Percentiles rank a stretch among this genome's conserved stretches.
These are phyloP conservation scores for Cylas formicarius DNA, from an alignment of 1,140 invertebrate species.

Conservation along the genomic window DNA sequence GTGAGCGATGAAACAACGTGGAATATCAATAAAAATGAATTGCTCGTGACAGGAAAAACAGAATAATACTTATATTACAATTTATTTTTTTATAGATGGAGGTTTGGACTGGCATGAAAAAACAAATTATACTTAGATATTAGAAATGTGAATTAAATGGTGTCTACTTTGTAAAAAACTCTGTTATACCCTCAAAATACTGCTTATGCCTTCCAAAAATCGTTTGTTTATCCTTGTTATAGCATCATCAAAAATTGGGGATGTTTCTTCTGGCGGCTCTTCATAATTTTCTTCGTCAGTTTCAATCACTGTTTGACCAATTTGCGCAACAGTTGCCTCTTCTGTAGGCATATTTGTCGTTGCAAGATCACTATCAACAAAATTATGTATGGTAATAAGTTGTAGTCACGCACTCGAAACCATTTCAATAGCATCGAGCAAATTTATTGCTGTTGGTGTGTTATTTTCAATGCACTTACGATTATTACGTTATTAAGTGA, in stretches of 20 bases:
- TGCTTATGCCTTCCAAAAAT: not conserved
- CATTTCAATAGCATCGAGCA: conserved; percentile 2
- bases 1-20: too few species aligned
- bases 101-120: too few species aligned
- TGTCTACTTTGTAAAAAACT: too few species aligned
- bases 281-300: not conserved
- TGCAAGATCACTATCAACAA: not conserved
- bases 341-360: not conserved
- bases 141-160: too few species aligned
- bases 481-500: too few species aligned
- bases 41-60: too few species aligned
- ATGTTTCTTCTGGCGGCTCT: not conserved
- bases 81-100: too few species aligned
- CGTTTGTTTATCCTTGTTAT: conserved; percentile 2
- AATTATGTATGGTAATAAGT: not conserved
- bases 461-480: conserved; percentile 1
- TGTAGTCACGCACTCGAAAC: not conserved
- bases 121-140: too few species aligned
- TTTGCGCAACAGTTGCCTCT: not conserved
- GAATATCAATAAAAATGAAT: too few species aligned
- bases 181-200: too few species aligned
- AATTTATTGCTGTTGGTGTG: conserved; percentile 3
- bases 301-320: not conserved
- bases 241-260: not conserved
- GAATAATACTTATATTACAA: too few species aligned